A percentile compares a stretch with the other conserved stretches of the same genome.
Evolutionary conservation across 1,140 invertebrate species (phyloP).

Genomic region (Cotesia glomerata): DNA sequence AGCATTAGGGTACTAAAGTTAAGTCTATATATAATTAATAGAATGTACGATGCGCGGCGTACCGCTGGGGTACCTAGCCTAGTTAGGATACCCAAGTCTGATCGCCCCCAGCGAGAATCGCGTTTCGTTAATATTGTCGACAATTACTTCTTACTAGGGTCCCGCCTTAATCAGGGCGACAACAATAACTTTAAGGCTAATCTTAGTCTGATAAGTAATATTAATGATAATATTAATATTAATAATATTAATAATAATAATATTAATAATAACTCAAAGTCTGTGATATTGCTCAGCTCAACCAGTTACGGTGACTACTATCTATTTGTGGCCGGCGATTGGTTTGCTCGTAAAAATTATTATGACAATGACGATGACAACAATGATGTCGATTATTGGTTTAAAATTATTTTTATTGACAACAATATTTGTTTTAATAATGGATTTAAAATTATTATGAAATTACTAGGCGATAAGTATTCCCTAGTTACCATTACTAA

Average conservation of each 20-base stretch:
- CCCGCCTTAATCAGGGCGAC: slow-evolving; percentile 58
- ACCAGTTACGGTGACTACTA: slow-evolving; percentile 60
- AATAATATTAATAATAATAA: slow-evolving; percentile 31
- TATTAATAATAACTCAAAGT: slow-evolving; percentile 62
- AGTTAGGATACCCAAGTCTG: slow-evolving; percentile 66
- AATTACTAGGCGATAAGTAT: slow-evolving; percentile 41
- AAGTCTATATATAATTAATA: slow-evolving; percentile 40
- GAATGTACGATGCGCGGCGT: slow-evolving; percentile 52
- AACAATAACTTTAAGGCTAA: slow-evolving; percentile 65
- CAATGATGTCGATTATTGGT: slow-evolving; percentile 29
- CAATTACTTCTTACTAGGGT: slow-evolving; percentile 63
- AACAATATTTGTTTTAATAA: slow-evolving; percentile 26
- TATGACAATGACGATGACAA: slow-evolving; percentile 29
- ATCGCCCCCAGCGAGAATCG: slow-evolving; percentile 59
- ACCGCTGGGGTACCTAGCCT: slow-evolving; percentile 63
- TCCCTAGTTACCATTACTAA: slow-evolving; percentile 40
- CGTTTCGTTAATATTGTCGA: slow-evolving; percentile 58
- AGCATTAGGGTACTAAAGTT: slow-evolving; percentile 63
- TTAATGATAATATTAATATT: too few species aligned
- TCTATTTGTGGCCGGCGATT: slow-evolving; percentile 47
- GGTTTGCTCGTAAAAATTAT: slow-evolving; percentile 41
- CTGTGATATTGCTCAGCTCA: slow-evolving; percentile 65
- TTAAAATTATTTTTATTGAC: slow-evolving; percentile 31
- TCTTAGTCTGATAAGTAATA: slow-evolving; percentile 52
- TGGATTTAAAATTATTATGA: slow-evolving; percentile 34